Evolutionary conservation across 2,888 invertebrate species (phyloP), one percentile per base, ranked within the genome.

Genomic region (Steinernema scapterisci): DNA sequence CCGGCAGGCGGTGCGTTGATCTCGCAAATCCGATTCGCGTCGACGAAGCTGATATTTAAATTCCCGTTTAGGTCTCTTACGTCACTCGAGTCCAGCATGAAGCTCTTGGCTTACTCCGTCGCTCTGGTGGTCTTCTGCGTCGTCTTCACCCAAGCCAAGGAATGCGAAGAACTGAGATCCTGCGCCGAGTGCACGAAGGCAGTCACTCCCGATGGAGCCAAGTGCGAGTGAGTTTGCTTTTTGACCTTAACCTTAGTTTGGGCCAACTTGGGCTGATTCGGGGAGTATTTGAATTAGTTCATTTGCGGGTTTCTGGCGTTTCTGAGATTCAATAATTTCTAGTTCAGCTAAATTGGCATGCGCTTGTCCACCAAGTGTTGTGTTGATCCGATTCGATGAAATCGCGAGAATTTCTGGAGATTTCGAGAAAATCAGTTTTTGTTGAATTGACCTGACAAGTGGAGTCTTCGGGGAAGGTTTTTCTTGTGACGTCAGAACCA

Each of bases 201-300:
- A 16, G 63, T 16, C 27, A 31, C 13, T 5, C 16, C 27, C 13
- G 19, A 63, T 19, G 63, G 63, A 27, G 25, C n/a, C 63, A 27
- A 25, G 27, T 63, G 63, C 63, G 63, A 63, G 63, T 63, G 31
- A 63, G 63, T 63, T 16, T n/a, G n/a, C n/a, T n/a, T 19, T 48
- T 48, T 38, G 38, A 38, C 38, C 38, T 38, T 38, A 38, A 38
- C 38, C 38, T 38, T 38, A 9, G 9, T 38, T 38, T 38, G 38
- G 38, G 38, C 9, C 38, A 9, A 38, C 9, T 38, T 38, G 38
- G 38, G 38, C n/a, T n/a, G n/a, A n/a, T n/a, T n/a, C n/a, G n/a
- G n/a, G n/a, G n/a, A n/a, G n/a, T n/a, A 38, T 38, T 38, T 38
- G 38, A 6, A 38, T 38, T 3, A 38, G 38, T 38, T 38, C 38